These are phyloP conservation scores for Campaea margaritaria DNA, from an alignment of 2,888 invertebrate species.

Conservation along the genomic window DNA sequence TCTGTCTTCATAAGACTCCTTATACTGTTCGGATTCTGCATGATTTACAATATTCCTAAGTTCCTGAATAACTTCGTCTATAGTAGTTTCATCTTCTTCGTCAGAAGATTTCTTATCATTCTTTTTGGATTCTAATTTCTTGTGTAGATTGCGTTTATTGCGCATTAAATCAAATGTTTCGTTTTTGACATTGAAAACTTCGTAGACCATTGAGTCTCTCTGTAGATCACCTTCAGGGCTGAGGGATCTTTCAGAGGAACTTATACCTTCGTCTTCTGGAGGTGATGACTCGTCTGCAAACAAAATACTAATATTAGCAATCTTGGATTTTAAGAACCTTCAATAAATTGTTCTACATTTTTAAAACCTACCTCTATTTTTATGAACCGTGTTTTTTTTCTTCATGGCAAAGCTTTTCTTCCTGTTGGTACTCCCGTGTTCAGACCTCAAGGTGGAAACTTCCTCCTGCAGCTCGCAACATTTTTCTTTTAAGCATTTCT, in stretches of 20 bases:
- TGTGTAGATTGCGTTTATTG: conserved; percentile 73
- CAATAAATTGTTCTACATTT: neutral
- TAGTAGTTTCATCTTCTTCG: conserved; percentile 92
- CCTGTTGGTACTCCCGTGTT: conserved; percentile 76
- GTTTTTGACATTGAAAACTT: conserved; percentile 85
- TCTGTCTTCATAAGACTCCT: conserved; percentile 66
- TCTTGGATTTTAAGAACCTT: too few relatives aligned
- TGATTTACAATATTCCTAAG: conserved; percentile 93
- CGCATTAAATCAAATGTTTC: conserved; percentile 82
- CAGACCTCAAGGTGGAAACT: conserved; percentile 86
- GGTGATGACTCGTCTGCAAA: conserved; percentile 88
- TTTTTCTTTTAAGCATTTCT: conserved; percentile 90
- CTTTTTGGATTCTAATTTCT: conserved; percentile 70
- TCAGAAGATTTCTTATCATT: conserved; percentile 78
- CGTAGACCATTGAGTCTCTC: conserved; percentile 86
- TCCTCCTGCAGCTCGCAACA: conserved; percentile 91
- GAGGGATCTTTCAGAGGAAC: conserved; percentile 92
- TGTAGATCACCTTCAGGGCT: conserved; percentile 89
- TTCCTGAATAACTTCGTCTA: conserved; percentile 95
- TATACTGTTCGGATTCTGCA: conserved; percentile 89
- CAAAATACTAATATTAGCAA: conserved; percentile 8
- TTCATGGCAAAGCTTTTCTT: conserved; percentile 81
- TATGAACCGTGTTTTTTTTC: conserved; percentile 76
- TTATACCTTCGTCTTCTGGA: conserved; percentile 95
- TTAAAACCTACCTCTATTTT: conserved; percentile 72